A percentile compares a stretch with the other conserved stretches of the same genome.
Conservation (phyloP, 2,113 vertebrate genomes). For the Campylomormyrus numenius region DNA sequence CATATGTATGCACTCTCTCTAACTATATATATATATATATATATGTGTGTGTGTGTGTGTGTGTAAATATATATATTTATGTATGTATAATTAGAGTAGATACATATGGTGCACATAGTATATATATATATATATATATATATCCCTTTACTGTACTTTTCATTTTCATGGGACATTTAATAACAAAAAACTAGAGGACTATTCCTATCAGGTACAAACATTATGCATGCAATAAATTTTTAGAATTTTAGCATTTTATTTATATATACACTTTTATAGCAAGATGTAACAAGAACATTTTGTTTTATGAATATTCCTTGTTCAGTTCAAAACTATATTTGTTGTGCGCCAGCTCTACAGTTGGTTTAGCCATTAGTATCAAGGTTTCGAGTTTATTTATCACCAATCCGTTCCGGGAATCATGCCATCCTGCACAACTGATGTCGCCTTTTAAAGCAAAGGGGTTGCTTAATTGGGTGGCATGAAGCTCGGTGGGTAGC, state of each 20-base stretch:
- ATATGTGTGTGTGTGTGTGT: too few species aligned
- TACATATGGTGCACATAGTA: too few species aligned
- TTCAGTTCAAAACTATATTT: constrained; percentile 42
- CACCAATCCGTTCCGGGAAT: neutral
- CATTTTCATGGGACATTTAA: neutral
- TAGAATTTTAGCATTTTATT: constrained; percentile 44
- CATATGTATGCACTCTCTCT: neutral
- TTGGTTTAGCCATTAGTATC: neutral
- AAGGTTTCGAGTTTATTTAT: neutral
- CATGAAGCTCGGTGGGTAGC: neutral
- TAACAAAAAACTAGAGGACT: neutral
- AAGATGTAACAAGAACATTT: neutral
- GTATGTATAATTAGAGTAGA: too few species aligned
- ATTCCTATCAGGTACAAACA: neutral
- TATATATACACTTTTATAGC: constrained; percentile 38
- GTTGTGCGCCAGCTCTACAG: neutral
- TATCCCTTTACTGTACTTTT: neutral
- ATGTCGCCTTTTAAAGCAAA: constrained; percentile 10
- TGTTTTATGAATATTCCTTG: constrained; percentile 26
- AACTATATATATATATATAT: neutral
- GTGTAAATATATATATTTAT: too few species aligned
- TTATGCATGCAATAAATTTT: neutral
- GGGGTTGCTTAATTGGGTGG: neutral
- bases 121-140: neutral
- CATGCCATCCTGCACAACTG: neutral